phyloP scores from a whole-genome alignment of 2,113 vertebrate species.

The Cololabis saira region DNA sequence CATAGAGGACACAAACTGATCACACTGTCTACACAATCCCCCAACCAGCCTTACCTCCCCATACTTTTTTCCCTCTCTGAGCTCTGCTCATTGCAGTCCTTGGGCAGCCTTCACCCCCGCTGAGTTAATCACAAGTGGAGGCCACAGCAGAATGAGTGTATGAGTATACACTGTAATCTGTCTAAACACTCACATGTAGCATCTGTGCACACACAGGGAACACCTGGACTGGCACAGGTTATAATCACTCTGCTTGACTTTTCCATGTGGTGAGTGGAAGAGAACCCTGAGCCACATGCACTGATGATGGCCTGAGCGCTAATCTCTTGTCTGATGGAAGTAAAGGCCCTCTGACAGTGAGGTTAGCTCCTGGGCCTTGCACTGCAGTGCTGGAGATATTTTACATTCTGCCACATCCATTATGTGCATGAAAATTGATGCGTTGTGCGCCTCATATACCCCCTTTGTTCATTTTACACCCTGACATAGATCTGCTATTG shows the following conservation, averaged over 20 bases:
- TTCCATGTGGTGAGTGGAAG: slow-evolving; percentile 7
- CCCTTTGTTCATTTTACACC: slow-evolving; percentile 18
- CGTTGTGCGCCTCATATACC: slow-evolving; percentile 18
- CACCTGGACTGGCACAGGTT: slow-evolving; percentile 26
- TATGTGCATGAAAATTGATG: slow-evolving; percentile 53
- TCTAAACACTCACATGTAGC: slow-evolving; percentile 43
- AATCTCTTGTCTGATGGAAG: slow-evolving; percentile 1
- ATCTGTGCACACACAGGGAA: slow-evolving; percentile 18
- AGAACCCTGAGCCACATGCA: slow-evolving; percentile 11
- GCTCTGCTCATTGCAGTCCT: slow-evolving; percentile 42
- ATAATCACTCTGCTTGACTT: slow-evolving; percentile 23
- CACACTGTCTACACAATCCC: slow-evolving; percentile 49
- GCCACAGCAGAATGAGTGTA: slow-evolving; percentile 32
- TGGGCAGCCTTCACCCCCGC: slow-evolving; percentile 46
- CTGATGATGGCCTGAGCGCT: slow-evolving; percentile 36
- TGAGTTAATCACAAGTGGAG: slow-evolving; percentile 68
- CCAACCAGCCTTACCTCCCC: slow-evolving; percentile 30
- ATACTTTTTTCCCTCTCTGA: slow-evolving; percentile 57
- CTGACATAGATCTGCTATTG: slow-evolving; percentile 35
- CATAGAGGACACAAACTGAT: slow-evolving; percentile 31
- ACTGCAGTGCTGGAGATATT: slow-evolving; percentile 18
- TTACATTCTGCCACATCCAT: slow-evolving; percentile 31
- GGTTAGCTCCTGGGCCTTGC: neutral
- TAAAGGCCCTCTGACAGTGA: slow-evolving; percentile 14
- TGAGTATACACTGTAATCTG: slow-evolving; percentile 50